These are phyloP conservation scores for Drosophila sp. DNA, from an alignment of 1,140 invertebrate species.

Conservation along the genomic window DNA sequence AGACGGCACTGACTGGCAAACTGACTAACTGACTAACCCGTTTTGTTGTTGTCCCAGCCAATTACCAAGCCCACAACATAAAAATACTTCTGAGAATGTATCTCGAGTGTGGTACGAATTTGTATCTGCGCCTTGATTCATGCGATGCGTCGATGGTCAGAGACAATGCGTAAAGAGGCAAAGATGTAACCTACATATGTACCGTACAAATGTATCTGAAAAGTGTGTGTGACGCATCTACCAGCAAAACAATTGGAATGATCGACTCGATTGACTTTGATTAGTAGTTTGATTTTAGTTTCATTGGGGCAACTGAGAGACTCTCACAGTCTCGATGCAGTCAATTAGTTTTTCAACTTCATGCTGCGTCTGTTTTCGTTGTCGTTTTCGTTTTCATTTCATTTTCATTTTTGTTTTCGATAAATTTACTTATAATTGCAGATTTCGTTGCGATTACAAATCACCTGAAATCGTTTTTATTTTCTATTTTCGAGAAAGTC, in stretches of 20 bases:
- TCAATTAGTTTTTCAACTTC: conserved; percentile 28
- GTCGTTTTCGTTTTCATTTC: conserved; percentile 62
- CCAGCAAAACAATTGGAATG: conserved; percentile 40
- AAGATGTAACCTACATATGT: conserved; percentile 32
- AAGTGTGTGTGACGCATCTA: conserved; percentile 68
- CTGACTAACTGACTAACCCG: conserved; percentile 65
- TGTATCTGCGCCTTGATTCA: conserved; percentile 33
- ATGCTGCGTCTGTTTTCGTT: conserved; percentile 52
- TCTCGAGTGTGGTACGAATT: conserved; percentile 34
- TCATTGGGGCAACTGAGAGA: conserved; percentile 29
- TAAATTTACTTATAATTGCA: conserved; percentile 59
- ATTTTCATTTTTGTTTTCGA: conserved; percentile 59
- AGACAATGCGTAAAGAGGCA: conserved; percentile 7
- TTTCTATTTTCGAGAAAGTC: conserved; percentile 60
- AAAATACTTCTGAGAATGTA: conserved; percentile 47
- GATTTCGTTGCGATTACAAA: conserved; percentile 49
- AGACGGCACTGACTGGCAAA: conserved; percentile 54
- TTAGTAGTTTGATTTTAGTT: conserved; percentile 64
- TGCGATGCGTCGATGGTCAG: conserved; percentile 21
- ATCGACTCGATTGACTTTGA: conserved; percentile 61
- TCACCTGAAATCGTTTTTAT: conserved; percentile 39
- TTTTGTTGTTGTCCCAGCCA: conserved; percentile 63
- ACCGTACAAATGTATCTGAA: neutral
- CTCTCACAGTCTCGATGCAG: conserved; percentile 40
- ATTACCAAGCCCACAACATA: conserved; percentile 72